Conservation (phyloP, 2,888 invertebrate genomes). For the Andricus curvator region DNA sequence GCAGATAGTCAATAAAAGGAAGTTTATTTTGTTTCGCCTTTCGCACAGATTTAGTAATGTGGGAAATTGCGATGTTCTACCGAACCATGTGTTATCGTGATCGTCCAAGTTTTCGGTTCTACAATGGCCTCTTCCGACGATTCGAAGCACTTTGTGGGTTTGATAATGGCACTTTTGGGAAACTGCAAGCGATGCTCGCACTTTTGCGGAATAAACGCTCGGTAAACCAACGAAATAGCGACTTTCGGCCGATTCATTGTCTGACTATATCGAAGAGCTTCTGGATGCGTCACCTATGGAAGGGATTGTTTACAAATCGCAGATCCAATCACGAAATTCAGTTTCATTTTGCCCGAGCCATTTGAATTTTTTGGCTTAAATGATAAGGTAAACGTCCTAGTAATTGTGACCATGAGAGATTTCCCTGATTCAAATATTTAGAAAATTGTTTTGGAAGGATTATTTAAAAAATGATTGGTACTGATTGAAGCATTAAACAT, state of each 20-base stretch:
- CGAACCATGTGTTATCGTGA: slow-evolving; percentile 64
- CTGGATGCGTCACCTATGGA: slow-evolving; percentile 8
- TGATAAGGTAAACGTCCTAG: no score
- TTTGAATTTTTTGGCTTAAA: neutral
- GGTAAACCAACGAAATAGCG: slow-evolving; percentile 49
- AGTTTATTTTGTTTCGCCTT: slow-evolving; percentile 31
- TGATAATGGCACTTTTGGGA: slow-evolving; percentile 67
- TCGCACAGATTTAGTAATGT: slow-evolving; percentile 31
- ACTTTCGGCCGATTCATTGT: slow-evolving; percentile 53
- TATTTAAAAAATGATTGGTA: no score
- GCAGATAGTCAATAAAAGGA: slow-evolving; percentile 8
- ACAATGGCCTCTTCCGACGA: slow-evolving; percentile 63
- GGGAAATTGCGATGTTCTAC: slow-evolving; percentile 44
- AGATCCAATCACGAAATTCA: neutral
- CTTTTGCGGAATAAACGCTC: slow-evolving; percentile 54
- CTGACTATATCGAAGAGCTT: slow-evolving; percentile 51
- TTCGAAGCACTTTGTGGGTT: slow-evolving; percentile 62
- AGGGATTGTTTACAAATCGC: slow-evolving; percentile 20
- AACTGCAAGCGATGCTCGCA: slow-evolving; percentile 61
- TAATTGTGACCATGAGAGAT: no score
- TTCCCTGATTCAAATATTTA: no score
- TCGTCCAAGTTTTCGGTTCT: slow-evolving; percentile 66
- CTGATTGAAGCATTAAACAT: no score
- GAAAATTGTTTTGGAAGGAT: no score
- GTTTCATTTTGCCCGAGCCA: neutral